These are phyloP conservation scores for Phalacrocorax pelagicus DNA, from an alignment of 2,113 vertebrate species.

Conservation along the genomic window DNA sequence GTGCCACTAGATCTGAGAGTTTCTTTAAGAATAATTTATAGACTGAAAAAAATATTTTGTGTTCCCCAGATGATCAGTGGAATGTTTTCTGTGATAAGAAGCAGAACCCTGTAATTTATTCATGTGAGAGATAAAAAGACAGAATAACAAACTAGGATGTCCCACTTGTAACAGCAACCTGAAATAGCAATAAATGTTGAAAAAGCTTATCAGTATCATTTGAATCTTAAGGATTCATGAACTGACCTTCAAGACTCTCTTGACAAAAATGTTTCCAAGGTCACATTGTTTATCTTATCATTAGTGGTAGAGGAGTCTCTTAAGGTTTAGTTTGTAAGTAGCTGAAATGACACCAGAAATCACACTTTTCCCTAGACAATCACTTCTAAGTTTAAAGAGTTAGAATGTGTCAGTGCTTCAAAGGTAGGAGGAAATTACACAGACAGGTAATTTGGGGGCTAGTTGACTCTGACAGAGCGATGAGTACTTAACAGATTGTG, in stretches of 20 bases:
- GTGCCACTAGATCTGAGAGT: slow-evolving; percentile 43
- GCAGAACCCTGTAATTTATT: slow-evolving; percentile 71
- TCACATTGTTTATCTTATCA: slow-evolving; percentile 11
- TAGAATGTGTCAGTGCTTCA: slow-evolving; percentile 20
- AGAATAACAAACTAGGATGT: slow-evolving; percentile 61
- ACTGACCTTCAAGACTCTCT: slow-evolving; percentile 11
- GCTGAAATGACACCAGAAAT: slow-evolving; percentile 26
- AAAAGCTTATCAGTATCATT: slow-evolving; percentile 18
- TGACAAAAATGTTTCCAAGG: slow-evolving; percentile 33
- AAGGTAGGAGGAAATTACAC: slow-evolving; percentile 7
- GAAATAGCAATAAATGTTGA: slow-evolving; percentile 54
- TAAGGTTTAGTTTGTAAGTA: slow-evolving; percentile 7
- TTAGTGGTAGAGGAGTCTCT: background rate
- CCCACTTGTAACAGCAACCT: slow-evolving; percentile 49
- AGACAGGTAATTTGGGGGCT: slow-evolving; percentile 38
- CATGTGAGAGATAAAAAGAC: slow-evolving; percentile 67
- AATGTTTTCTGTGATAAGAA: slow-evolving; percentile 75
- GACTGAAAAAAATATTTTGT: slow-evolving; percentile 67
- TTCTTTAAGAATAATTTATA: slow-evolving; percentile 74
- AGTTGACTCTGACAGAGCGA: slow-evolving; percentile 23
- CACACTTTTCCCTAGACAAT: slow-evolving; percentile 39
- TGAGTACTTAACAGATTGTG: slow-evolving; percentile 26
- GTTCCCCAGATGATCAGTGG: slow-evolving; percentile 62
- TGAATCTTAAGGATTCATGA: slow-evolving; percentile 17
- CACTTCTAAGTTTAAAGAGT: slow-evolving; percentile 23